phyloP scores from a whole-genome alignment of 1,140 invertebrate species.

The Pararge aegeria region DNA sequence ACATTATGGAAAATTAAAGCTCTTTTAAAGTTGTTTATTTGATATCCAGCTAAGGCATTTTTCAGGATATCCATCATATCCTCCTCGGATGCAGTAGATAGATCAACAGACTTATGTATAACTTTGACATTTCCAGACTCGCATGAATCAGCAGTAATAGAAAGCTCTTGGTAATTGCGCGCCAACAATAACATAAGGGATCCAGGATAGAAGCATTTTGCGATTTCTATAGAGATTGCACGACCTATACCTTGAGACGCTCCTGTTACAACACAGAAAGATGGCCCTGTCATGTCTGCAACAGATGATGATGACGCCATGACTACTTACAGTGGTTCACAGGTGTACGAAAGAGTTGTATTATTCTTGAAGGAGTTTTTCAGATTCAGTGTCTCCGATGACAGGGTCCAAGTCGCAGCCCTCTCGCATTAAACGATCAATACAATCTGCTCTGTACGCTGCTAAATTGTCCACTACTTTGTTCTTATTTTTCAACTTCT shows the following conservation, averaged over 20 bases:
- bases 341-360: neutral
- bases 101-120: slow-evolving; percentile 80
- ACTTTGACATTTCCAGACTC: slow-evolving; percentile 78
- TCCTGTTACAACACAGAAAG: slow-evolving; percentile 87
- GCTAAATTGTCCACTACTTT: slow-evolving; percentile 68
- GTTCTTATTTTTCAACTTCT: slow-evolving; percentile 60
- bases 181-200: slow-evolving; percentile 90
- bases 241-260: slow-evolving; percentile 94
- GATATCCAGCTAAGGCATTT: slow-evolving; percentile 57
- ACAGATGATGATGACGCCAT: slow-evolving; percentile 63
- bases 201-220: slow-evolving; percentile 80
- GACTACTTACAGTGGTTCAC: slow-evolving; percentile 57
- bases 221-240: slow-evolving; percentile 86
- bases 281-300: slow-evolving; percentile 75
- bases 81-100: slow-evolving; percentile 75
- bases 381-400: slow-evolving; percentile 65
- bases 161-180: slow-evolving; percentile 83
- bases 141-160: slow-evolving; percentile 82
- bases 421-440: slow-evolving; percentile 67
- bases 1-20: slow-evolving; percentile 94
- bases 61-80: slow-evolving; percentile 77
- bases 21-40: slow-evolving; percentile 81
- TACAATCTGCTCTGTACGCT: slow-evolving; percentile 66
- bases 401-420: slow-evolving; percentile 71
- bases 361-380: slow-evolving; percentile 67